Conservation (phyloP, 2,113 vertebrate genomes). For the Melozone crissalis region DNA sequence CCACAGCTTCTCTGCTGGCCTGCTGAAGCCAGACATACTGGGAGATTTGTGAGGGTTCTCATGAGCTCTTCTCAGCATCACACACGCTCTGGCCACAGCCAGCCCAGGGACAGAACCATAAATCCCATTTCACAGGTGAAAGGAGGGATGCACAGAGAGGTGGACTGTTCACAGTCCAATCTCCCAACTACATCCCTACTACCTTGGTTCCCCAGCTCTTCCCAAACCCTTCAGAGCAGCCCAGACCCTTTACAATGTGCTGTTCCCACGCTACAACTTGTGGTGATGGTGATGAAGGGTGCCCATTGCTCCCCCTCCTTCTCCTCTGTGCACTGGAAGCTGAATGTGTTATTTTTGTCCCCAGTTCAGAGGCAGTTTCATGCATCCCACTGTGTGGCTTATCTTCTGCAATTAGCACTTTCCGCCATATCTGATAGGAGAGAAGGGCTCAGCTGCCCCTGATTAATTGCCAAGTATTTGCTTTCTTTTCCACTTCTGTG, state of each 20-base stretch:
- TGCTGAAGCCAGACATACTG: background rate
- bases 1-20: background rate
- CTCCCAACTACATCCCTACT: background rate
- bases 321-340: background rate
- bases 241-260: background rate
- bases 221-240: background rate
- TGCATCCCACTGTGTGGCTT: conserved; percentile 33
- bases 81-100: background rate
- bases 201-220: background rate
- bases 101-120: background rate
- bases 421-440: background rate
- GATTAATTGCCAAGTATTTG: conserved; percentile 61
- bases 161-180: background rate
- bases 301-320: background rate
- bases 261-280: rapidly evolving
- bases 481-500: conserved; percentile 56
- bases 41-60: background rate
- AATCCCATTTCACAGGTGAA: background rate
- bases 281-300: rapidly evolving
- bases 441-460: conserved; percentile 31
- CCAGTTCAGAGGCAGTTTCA: conserved; percentile 17
- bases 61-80: background rate
- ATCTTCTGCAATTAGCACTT: conserved; percentile 66
- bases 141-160: background rate
- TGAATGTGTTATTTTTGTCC: background rate